Evolutionary conservation across 1,140 invertebrate species (phyloP).

Genomic region (Galleria mellonella): DNA sequence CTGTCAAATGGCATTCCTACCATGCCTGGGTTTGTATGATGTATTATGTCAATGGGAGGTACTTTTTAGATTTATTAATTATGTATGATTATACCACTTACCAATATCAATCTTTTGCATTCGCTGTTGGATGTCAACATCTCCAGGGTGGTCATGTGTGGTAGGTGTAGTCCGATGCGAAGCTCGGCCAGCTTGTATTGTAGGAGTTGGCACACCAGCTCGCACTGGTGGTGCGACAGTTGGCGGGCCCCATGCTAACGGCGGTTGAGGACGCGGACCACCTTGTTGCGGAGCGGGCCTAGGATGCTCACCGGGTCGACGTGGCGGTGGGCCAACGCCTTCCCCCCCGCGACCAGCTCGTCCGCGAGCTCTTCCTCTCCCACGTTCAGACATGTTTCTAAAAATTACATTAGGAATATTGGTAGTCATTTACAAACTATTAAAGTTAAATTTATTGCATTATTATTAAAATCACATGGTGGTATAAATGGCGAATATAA

Average conservation of each 20-base stretch:
- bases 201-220: constrained; percentile 37
- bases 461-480: no score
- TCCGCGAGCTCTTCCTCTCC: constrained; percentile 34
- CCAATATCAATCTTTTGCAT: constrained; percentile 48
- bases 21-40: no score
- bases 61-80: no score
- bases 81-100: constrained; percentile 8
- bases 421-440: no score
- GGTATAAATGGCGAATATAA: no score
- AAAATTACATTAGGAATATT: neutral
- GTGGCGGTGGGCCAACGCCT: constrained; percentile 31
- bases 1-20: no score
- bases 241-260: constrained; percentile 47
- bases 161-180: constrained; percentile 38
- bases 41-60: no score
- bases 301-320: constrained; percentile 24
- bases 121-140: constrained; percentile 49
- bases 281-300: constrained; percentile 12
- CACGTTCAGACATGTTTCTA: constrained; percentile 38
- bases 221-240: constrained; percentile 37
- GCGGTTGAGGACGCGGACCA: constrained; percentile 44
- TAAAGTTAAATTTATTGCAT: no score
- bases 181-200: constrained; percentile 34
- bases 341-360: constrained; percentile 26
- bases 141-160: constrained; percentile 52